A percentile compares a stretch with the other conserved stretches of the same genome.
These are phyloP conservation scores for Parnassius orleans DNA, from an alignment of 2,888 invertebrate genomes.

Conservation along the genomic window DNA sequence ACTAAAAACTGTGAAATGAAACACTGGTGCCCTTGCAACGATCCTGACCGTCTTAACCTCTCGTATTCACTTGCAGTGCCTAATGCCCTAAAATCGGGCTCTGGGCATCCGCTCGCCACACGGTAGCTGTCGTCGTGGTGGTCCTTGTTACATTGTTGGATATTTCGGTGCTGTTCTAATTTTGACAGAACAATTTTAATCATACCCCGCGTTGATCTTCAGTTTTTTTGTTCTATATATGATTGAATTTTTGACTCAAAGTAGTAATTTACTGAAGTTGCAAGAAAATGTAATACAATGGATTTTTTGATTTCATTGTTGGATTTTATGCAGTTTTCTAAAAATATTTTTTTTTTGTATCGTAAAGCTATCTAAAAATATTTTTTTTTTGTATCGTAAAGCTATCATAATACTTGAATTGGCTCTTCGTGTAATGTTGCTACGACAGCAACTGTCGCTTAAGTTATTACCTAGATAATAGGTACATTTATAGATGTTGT, in stretches of 20 bases:
- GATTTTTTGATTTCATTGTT: too few relatives aligned
- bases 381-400: too few relatives aligned
- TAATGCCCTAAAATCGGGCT: constrained; percentile 43
- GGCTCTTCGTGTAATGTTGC: too few relatives aligned
- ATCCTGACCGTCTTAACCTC: constrained; percentile 37
- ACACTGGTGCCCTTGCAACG: constrained; percentile 50
- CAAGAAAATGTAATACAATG: too few relatives aligned
- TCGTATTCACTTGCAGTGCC: constrained; percentile 36
- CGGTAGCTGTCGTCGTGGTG: constrained; percentile 56
- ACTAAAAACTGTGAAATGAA: constrained; percentile 65
- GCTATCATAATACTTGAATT: too few relatives aligned
- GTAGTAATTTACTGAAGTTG: neutral
- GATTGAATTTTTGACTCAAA: neutral
- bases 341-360: too few relatives aligned
- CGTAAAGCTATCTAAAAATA: too few relatives aligned
- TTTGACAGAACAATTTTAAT: constrained; percentile 43
- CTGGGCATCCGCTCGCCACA: constrained; percentile 36
- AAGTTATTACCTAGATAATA: too few relatives aligned
- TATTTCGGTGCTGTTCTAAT: constrained; percentile 49
- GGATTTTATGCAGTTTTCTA: too few relatives aligned
- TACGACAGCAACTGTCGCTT: too few relatives aligned
- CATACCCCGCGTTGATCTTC: constrained; percentile 56
- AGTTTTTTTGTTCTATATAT: constrained; percentile 20
- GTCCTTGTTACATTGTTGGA: constrained; percentile 44
- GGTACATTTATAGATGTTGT: too few relatives aligned